Base-by-base conservation (phyloP, 2,113 vertebrate genomes). In the Lepus timidus region DNA sequence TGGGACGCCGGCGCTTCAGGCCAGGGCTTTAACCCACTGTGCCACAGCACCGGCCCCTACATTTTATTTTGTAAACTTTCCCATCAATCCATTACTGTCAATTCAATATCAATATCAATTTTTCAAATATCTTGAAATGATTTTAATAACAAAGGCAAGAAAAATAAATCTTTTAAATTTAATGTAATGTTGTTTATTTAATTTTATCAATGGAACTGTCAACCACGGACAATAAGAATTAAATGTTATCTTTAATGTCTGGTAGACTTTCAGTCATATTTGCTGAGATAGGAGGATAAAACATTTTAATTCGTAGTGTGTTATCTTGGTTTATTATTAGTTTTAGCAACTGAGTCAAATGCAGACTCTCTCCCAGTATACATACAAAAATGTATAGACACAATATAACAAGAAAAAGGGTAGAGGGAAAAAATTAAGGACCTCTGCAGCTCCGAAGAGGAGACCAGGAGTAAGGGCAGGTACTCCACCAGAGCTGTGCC, bases 281-380 rank as follows among this genome's bases (percentile, higher is more conserved):
- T 61, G 16, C 31, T 73, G 67, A 84, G 71, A 80, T 67, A 44
- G 29, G 55, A 81, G 4, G 27, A 76, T 16, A 68, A 20, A 73
- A 90, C 14, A 62, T 52, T 80, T 90, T 86, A 65, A 80, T 80
- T 89, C 29, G 52, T 39, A 25, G 27, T 89, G 17, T 68, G 4
- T 36, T 91, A 51, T 71, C 19, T 78, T 64, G 25, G 61, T 75
- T 75, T 78, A 58, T 87, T 84, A 58, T 79, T 83, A 65, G 61
- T 33, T 73, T 73, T 58, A 91, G 12, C 9, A 94, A 78, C 78
- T 94, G 61, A 88, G 51, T 19, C n/a, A 86, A 90, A 68, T 62
- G 13, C 51, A 85, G 25, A 62, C 51, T 14, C 29, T 70, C 19
- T 93, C 39, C 44, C 29, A 70, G 33, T 83, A 31, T 36, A 39